Evolutionary conservation across 23 tunicate species (phyloP).

Genomic region (Styela clava): DNA sequence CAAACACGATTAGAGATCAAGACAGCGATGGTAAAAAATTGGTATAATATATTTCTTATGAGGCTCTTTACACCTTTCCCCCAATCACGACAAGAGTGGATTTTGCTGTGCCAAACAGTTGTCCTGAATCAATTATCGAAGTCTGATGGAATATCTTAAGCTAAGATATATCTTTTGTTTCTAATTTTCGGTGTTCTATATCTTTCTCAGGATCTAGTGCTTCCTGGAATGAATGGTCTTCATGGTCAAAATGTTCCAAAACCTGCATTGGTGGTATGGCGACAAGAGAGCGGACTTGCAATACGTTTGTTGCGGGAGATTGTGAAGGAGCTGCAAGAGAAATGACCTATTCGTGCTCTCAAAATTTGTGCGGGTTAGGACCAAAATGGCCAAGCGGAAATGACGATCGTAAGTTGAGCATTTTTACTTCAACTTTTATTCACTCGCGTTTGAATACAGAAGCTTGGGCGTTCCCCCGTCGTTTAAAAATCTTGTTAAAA

Average conservation of each 20-base stretch:
- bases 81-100: too few relatives aligned
- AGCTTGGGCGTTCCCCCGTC: too few relatives aligned
- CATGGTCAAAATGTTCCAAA: conserved; percentile 23
- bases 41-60: background rate
- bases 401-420: background rate
- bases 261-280: conserved; percentile 33
- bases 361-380: background rate
- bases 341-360: background rate
- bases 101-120: background rate
- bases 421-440: too few relatives aligned
- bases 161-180: too few relatives aligned
- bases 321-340: conserved; percentile 19
- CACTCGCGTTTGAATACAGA: too few relatives aligned
- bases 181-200: too few relatives aligned
- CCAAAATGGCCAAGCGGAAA: background rate
- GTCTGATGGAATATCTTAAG: too few relatives aligned
- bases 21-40: background rate
- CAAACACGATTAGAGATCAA: conserved; percentile 32
- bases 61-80: background rate
- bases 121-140: too few relatives aligned
- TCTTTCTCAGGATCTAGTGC: background rate
- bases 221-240: conserved; percentile 32
- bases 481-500: too few relatives aligned
- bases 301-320: conserved; percentile 28
- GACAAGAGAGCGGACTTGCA: conserved; percentile 20